Conservation (phyloP, 2,113 vertebrate genomes). For the Corvus hawaiiensis region DNA sequence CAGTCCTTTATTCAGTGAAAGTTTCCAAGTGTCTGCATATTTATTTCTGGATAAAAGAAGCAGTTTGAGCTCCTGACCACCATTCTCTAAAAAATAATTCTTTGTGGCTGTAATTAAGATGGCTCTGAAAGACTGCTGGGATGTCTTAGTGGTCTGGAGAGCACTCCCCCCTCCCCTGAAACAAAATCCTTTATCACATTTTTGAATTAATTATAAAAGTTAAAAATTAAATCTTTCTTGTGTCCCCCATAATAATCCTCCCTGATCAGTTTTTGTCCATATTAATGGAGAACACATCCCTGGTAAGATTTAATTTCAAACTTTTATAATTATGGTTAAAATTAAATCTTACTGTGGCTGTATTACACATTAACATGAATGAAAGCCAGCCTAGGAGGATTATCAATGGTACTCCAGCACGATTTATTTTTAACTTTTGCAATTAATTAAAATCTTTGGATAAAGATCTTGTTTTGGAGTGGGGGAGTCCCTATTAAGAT, state of each 20-base stretch:
- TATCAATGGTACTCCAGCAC: conserved; percentile 67
- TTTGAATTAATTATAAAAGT: conserved; percentile 79
- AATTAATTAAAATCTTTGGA: conserved; percentile 77
- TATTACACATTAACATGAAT: conserved; percentile 75
- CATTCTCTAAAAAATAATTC: conserved; percentile 47
- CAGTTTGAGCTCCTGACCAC: conserved; percentile 35
- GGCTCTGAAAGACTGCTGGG: conserved; percentile 35
- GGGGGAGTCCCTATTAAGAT: conserved; percentile 44
- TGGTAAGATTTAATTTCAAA: conserved; percentile 82
- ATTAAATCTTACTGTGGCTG: conserved; percentile 80
- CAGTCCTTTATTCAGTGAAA: neutral
- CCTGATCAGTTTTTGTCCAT: conserved; percentile 75
- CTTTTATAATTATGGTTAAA: conserved; percentile 81
- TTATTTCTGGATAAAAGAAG: conserved; percentile 26
- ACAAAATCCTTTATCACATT: conserved; percentile 78
- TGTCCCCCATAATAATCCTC: conserved; percentile 78
- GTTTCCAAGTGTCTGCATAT: neutral
- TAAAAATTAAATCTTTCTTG: conserved; percentile 81
- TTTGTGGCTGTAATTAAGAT: conserved; percentile 57
- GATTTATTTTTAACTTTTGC: conserved; percentile 75
- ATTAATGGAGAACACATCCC: conserved; percentile 77
- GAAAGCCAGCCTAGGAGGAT: conserved; percentile 74
- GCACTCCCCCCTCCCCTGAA: conserved; percentile 55
- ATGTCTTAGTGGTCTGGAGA: conserved; percentile 53
- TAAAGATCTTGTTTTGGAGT: conserved; percentile 72